Percentiles rank a stretch among this genome's conserved stretches.
Conservation (phyloP, 2,888 invertebrate genomes). For the Synergus japonicus region DNA sequence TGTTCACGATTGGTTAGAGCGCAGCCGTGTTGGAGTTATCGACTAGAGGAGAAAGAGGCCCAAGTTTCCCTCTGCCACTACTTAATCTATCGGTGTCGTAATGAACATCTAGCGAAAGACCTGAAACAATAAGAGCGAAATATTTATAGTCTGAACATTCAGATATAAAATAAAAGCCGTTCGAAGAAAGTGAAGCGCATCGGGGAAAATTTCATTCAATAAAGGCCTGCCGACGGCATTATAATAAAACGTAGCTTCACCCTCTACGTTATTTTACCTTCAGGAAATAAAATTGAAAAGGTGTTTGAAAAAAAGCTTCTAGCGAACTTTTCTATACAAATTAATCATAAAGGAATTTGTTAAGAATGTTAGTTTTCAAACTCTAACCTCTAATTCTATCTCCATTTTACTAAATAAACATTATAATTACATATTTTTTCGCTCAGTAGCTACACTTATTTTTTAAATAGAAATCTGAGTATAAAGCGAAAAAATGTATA, state of each 20-base stretch:
- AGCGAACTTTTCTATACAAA: neutral
- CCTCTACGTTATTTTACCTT: neutral
- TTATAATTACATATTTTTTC: too few species aligned
- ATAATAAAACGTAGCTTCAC: neutral
- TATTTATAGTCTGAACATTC: neutral
- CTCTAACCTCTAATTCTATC: too few species aligned
- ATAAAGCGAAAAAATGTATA: too few species aligned
- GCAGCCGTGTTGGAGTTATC: conserved; percentile 85
- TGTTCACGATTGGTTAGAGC: conserved; percentile 79
- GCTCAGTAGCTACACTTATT: too few species aligned
- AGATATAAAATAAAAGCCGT: neutral
- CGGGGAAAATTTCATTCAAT: neutral
- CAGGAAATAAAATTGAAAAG: neutral
- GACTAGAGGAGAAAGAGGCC: conserved; percentile 89
- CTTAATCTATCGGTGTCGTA: conserved; percentile 86
- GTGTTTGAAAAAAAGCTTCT: neutral
- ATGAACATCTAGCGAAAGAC: conserved; percentile 86
- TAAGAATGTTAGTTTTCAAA: too few species aligned
- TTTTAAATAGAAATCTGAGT: too few species aligned
- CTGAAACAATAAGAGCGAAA: conserved; percentile 72
- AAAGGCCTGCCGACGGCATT: neutral
- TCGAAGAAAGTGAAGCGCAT: neutral
- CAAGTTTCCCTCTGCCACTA: conserved; percentile 85
- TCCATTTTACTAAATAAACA: too few species aligned
- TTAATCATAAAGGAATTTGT: neutral